Percentiles rank a stretch among this genome's conserved stretches.
Evolutionary conservation across 2,113 vertebrate species (phyloP).

Genomic region (Gambusia holbrooki): DNA sequence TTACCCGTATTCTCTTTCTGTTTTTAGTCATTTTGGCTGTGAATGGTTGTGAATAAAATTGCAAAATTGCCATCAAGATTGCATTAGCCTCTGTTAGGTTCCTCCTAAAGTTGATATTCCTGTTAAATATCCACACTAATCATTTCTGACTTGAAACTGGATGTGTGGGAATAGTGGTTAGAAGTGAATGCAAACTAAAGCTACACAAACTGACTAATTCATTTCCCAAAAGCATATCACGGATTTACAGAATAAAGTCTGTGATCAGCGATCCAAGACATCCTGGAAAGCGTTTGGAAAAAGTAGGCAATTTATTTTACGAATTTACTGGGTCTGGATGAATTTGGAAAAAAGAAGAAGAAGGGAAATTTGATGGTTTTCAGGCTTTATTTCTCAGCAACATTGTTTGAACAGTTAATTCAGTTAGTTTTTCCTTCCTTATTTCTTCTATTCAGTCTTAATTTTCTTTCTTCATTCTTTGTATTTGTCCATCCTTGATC

Average conservation of each 20-base stretch:
- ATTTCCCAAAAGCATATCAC: constrained; percentile 51
- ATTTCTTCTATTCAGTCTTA: background rate
- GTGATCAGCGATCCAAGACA: background rate
- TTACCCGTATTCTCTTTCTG: background rate
- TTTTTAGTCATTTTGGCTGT: constrained; percentile 23
- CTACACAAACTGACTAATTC: constrained; percentile 58
- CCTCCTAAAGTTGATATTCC: constrained; percentile 37
- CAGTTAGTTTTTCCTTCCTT: background rate
- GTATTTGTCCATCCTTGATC: too few species aligned
- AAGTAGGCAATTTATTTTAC: background rate
- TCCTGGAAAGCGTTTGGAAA: too few species aligned
- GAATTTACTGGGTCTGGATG: background rate
- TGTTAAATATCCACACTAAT: constrained; percentile 62
- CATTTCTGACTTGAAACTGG: constrained; percentile 60
- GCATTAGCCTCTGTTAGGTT: constrained; percentile 37
- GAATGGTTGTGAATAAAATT: constrained; percentile 23
- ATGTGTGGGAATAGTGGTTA: constrained; percentile 66
- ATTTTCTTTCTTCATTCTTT: background rate
- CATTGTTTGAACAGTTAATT: background rate
- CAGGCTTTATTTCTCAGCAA: background rate
- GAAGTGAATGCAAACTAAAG: constrained; percentile 47
- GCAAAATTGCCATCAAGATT: constrained; percentile 38
- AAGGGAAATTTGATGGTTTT: background rate
- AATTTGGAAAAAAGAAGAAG: background rate
- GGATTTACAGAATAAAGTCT: constrained; percentile 27